Evolutionary conservation across 1,140 invertebrate species (phyloP).

Genomic region (Cotesia chilonis): DNA sequence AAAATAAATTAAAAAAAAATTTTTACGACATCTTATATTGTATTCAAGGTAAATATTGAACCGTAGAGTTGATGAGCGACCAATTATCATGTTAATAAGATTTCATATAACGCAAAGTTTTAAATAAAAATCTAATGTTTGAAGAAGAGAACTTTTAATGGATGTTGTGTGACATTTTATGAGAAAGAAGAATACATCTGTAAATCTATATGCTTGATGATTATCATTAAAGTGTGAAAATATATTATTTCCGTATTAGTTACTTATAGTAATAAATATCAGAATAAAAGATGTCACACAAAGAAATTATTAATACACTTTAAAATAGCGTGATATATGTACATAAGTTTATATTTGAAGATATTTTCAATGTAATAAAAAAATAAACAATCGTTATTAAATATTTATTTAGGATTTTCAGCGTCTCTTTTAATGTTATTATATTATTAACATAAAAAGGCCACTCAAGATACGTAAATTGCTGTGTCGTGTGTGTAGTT

Average conservation of each 20-base stretch:
- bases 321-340: not conserved
- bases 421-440: constrained; percentile 6
- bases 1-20: not conserved
- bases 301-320: not conserved
- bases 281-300: not conserved
- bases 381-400: constrained; percentile 6
- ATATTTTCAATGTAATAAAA: constrained; percentile 4
- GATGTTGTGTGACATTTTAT: not conserved
- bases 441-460: constrained; percentile 24
- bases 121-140: not conserved
- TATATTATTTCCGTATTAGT: constrained; percentile 26
- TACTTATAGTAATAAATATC: not conserved
- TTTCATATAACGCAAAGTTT: not conserved
- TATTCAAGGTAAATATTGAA: not conserved
- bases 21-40: not conserved
- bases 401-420: constrained; percentile 21
- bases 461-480: constrained; percentile 14
- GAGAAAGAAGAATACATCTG: constrained; percentile 28
- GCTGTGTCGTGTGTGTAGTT: constrained; percentile 37
- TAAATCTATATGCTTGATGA: constrained; percentile 45
- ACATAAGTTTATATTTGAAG: not conserved
- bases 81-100: constrained; percentile 10
- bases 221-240: constrained; percentile 51
- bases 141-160: too few species aligned
- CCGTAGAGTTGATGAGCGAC: not conserved